Base-by-base conservation (phyloP, 1,140 invertebrate genomes). In the Drosophila nebulosa region DNA sequence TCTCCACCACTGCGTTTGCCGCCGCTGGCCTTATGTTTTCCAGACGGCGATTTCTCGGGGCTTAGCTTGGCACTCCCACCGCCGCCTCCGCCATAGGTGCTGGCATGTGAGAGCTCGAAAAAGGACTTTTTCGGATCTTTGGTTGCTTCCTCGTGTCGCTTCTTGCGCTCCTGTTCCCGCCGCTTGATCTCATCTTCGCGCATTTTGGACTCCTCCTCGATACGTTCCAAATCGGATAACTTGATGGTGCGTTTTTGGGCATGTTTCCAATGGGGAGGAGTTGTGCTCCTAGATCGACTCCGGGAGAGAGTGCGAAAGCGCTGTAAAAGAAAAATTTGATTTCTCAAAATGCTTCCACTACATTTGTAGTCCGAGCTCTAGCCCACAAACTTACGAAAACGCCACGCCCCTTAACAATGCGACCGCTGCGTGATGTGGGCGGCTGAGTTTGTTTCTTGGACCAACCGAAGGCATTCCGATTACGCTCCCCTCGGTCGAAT, bases 211-310 rank as follows among this genome's bases (percentile, higher is more conserved):
- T 94, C 93, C 64, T 94, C 93, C 90, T 95, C 95, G 46, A 94
- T 92, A 91, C 94, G 94, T 92, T 97, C 95, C 79, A 96, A 94
- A 88, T 97, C 96, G 4, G 95, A 95, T 1, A 96, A 92, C 85
- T 96, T 96, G 30, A 97, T 96, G 42, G 96, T 96, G 66, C 96
- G 93, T 32, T 95, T 94, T 91, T 97, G 96, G 59, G 96, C 97
- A 90, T 97, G 95, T 42, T 95, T 94, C 97, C 97, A 98, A 92
- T 98, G 97, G 9, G 96, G 95, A 7, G 97, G 97, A 9, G 97
- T 98, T 18, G 94, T 93, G 89, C 97, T 98, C 61, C 96, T 93
- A 0, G 96, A 97, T 1, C 95, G 94, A 72, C 95, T 95, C 30
- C 96, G 93, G 10, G 96, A 96, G n/a, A 96, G 96, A 1, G 97